These are phyloP conservation scores for Centropus bengalensis DNA, from an alignment of 2,113 vertebrate genomes.

Conservation along the genomic window DNA sequence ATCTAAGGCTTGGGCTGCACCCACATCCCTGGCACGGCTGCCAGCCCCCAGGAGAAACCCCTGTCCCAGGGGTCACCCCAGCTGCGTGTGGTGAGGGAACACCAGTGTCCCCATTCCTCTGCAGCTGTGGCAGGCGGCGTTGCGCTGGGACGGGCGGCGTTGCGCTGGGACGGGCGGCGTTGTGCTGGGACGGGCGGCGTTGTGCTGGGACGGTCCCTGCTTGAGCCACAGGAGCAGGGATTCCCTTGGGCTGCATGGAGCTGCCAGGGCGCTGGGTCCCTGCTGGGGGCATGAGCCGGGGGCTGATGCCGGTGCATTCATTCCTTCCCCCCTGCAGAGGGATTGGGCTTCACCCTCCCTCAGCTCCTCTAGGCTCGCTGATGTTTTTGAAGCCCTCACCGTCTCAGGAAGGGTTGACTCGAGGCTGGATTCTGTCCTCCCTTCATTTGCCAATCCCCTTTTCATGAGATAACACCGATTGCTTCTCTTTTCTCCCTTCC, in stretches of 20 bases:
- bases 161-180: not conserved
- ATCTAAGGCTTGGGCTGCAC: not conserved
- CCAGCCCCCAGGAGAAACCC: not conserved
- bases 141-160: not conserved
- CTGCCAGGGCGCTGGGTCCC: fast-evolving
- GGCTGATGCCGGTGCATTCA: too few relatives aligned
- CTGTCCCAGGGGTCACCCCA: not conserved
- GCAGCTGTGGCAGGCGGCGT: fast-evolving
- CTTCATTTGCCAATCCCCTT: not conserved
- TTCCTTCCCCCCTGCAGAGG: not conserved
- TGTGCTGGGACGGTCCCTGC: not conserved
- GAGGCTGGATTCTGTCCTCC: not conserved
- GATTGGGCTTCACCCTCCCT: fast-evolving
- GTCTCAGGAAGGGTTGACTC: not conserved
- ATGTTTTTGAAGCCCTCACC: not conserved
- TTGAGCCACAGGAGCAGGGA: fast-evolving
- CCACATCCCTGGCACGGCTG: not conserved
- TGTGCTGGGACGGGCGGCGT: not conserved
- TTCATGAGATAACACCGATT: fast-evolving
- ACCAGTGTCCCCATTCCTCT: not conserved
- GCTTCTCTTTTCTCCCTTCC: not conserved
- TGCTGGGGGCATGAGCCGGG: not conserved
- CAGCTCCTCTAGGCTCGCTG: not conserved
- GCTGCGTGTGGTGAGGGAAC: not conserved
- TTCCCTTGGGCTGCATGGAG: not conserved